phyloP scores from a whole-genome alignment of 2,797 vertebrate species.

The Odontamblyopus lacepedii region DNA sequence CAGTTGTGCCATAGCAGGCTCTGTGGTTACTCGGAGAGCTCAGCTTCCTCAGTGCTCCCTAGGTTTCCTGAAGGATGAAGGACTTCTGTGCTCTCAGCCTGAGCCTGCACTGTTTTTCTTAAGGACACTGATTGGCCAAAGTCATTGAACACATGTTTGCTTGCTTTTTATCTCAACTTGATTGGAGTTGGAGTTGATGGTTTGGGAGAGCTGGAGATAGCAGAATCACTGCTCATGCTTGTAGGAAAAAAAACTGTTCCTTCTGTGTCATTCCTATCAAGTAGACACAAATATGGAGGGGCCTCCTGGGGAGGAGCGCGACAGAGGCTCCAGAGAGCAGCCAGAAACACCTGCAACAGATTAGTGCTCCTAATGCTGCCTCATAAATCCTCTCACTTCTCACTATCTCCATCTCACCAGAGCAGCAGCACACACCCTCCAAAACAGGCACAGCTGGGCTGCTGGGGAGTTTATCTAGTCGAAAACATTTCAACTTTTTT shows the following conservation, averaged over 20 bases:
- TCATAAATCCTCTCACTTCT: constrained; percentile 82
- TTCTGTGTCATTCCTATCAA: constrained; percentile 47
- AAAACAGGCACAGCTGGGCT: not conserved
- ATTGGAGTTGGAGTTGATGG: constrained; percentile 15
- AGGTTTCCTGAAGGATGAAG: constrained; percentile 23
- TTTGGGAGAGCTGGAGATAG: constrained; percentile 43
- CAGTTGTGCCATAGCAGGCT: constrained; percentile 38
- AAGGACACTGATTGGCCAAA: constrained; percentile 24
- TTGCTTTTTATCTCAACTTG: constrained; percentile 38
- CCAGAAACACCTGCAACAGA: constrained; percentile 86
- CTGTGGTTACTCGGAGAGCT: constrained; percentile 51
- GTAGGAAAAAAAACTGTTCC: constrained; percentile 17
- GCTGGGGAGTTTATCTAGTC: not conserved
- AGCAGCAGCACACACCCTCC: constrained; percentile 41
- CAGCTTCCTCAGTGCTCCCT: constrained; percentile 45
- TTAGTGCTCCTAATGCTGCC: constrained; percentile 80
- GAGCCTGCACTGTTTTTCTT: constrained; percentile 23
- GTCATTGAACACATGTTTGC: constrained; percentile 36
- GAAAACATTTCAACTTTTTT: not conserved
- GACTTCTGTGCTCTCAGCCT: constrained; percentile 32
- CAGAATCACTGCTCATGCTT: constrained; percentile 32
- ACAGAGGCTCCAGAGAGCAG: constrained; percentile 69
- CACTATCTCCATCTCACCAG: constrained; percentile 68
- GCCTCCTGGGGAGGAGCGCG: constrained; percentile 67
- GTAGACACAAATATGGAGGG: constrained; percentile 58